Evolutionary conservation across 1,140 invertebrate species (phyloP).

Genomic region (Lepidotrigona ventralis): DNA sequence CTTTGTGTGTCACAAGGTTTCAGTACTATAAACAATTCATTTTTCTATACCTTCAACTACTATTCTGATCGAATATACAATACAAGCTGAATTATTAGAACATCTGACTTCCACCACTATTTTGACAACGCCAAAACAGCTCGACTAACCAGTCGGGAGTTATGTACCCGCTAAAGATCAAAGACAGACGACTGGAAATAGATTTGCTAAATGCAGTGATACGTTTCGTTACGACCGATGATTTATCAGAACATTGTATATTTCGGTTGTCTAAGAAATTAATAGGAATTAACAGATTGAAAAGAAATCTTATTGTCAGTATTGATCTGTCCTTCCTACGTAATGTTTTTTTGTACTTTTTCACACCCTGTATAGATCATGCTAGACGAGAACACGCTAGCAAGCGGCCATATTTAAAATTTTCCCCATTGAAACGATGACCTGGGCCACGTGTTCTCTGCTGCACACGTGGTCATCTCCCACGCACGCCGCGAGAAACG

Average conservation of each 20-base stretch:
- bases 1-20: too few species aligned
- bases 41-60: too few species aligned
- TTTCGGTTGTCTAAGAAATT: neutral
- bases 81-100: neutral
- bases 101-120: constrained; percentile 1
- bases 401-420: constrained; percentile 55
- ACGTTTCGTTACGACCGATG: neutral
- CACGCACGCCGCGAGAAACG: constrained; percentile 25
- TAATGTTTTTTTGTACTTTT: neutral
- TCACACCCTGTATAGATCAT: neutral
- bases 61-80: neutral
- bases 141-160: constrained; percentile 6
- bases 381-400: neutral
- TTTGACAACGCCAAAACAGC: constrained; percentile 14
- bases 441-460: constrained; percentile 59
- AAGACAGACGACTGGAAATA: constrained; percentile 25
- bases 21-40: too few species aligned
- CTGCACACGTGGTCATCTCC: constrained; percentile 58
- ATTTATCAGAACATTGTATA: neutral
- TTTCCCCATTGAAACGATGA: constrained; percentile 56
- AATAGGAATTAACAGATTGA: neutral
- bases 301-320: neutral
- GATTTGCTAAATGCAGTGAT: constrained; percentile 9
- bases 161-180: constrained; percentile 10
- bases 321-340: neutral